A percentile compares a stretch with the other conserved stretches of the same genome.
phyloP scores from a whole-genome alignment of 2,797 vertebrate genomes.

The Taenioides sp. region DNA sequence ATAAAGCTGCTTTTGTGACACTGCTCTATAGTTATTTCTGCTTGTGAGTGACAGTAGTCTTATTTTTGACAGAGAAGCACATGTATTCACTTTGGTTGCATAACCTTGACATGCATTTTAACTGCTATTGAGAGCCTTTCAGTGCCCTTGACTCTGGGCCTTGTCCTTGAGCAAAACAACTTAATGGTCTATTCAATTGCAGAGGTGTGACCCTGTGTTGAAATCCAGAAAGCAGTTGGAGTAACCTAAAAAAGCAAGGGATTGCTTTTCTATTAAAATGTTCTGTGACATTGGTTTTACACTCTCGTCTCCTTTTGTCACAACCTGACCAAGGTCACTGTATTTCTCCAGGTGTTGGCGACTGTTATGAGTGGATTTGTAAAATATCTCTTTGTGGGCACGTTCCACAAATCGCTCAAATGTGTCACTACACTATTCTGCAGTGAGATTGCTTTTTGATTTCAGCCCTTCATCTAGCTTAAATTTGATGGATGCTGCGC shows the following conservation, averaged over 20 bases:
- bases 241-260: constrained; percentile 51
- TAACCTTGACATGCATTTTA: constrained; percentile 59
- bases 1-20: background rate
- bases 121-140: constrained; percentile 24
- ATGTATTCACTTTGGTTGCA: constrained; percentile 25
- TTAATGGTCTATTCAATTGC: constrained; percentile 54
- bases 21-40: background rate
- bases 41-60: constrained; percentile 12
- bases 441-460: constrained; percentile 19
- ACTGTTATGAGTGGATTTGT: constrained; percentile 34
- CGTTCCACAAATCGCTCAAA: constrained; percentile 32
- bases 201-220: constrained; percentile 55
- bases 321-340: constrained; percentile 36
- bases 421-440: constrained; percentile 35
- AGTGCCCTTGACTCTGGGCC: constrained; percentile 35
- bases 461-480: constrained; percentile 15
- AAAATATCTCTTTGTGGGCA: constrained; percentile 33
- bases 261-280: constrained; percentile 61
- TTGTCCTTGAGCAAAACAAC: constrained; percentile 57
- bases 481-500: constrained; percentile 19
- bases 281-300: constrained; percentile 42
- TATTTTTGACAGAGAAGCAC: constrained; percentile 32
- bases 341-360: constrained; percentile 32
- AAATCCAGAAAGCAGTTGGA: constrained; percentile 55
- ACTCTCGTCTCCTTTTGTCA: constrained; percentile 33